Conservation (phyloP, 2,888 invertebrate genomes). For the Torymus aiolomorphi region DNA sequence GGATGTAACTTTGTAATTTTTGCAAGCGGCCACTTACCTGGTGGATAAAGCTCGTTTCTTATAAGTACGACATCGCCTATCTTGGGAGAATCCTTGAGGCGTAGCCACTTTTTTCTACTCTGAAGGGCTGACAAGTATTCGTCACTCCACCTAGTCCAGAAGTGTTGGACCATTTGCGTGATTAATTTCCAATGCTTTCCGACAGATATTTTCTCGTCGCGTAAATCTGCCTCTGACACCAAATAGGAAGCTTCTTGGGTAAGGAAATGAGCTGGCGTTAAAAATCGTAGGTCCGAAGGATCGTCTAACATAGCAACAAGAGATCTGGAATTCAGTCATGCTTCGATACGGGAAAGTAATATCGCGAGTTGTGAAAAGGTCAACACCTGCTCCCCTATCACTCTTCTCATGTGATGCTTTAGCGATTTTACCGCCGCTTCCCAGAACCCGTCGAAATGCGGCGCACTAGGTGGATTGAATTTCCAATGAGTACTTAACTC, state of each 20-base stretch:
- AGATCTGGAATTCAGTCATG: constrained; percentile 13
- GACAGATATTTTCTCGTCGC: too few species aligned
- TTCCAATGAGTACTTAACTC: neutral
- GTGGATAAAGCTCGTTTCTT: neutral
- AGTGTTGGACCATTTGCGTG: neutral
- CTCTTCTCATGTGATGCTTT: constrained; percentile 20
- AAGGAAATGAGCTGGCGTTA: constrained; percentile 26
- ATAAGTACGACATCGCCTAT: neutral
- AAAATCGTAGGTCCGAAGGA: neutral
- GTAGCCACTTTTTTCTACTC: neutral
- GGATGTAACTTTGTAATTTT: neutral
- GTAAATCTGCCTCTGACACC: neutral
- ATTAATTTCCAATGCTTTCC: too few species aligned
- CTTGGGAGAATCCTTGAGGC: neutral
- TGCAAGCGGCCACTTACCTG: neutral
- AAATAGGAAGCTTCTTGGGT: neutral
- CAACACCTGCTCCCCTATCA: constrained; percentile 5
- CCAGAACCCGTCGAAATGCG: constrained; percentile 20
- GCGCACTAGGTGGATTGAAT: constrained; percentile 29
- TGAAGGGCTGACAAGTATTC: neutral
- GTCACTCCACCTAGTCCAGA: neutral
- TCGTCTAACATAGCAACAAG: constrained; percentile 16
- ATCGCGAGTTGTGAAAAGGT: constrained; percentile 25
- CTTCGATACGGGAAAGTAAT: constrained; percentile 17
- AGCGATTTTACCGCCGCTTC: too few species aligned